These are phyloP conservation scores for Eristalinus aeneus DNA, from an alignment of 2,888 invertebrate genomes.

Conservation along the genomic window DNA sequence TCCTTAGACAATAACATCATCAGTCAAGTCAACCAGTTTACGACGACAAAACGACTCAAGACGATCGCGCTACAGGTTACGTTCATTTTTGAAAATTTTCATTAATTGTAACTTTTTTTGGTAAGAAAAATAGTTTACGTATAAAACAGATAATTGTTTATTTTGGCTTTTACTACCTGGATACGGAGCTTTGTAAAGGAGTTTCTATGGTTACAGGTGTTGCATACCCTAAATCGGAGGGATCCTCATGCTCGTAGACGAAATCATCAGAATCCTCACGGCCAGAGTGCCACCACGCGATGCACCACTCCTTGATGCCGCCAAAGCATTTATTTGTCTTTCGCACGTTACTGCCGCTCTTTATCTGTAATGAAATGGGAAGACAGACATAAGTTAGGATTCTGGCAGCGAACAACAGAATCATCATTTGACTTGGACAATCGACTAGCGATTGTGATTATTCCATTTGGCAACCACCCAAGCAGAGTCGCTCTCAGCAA, in stretches of 20 bases:
- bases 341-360: conserved; percentile 79
- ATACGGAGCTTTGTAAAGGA: conserved; percentile 92
- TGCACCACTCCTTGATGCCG: conserved; percentile 88
- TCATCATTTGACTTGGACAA: conserved; percentile 18
- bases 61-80: conserved; percentile 55
- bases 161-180: conserved; percentile 83
- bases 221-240: conserved; percentile 88
- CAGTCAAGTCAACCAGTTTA: conserved; percentile 30
- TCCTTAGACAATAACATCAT: conserved; percentile 19
- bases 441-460: conserved; percentile 50
- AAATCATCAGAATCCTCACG: conserved; percentile 90
- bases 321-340: conserved; percentile 79
- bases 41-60: conserved; percentile 49
- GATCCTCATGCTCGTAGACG: conserved; percentile 87
- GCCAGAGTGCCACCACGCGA: conserved; percentile 95
- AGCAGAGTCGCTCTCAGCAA: conserved; percentile 12
- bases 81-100: conserved; percentile 10
- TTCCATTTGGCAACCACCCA: conserved; percentile 56
- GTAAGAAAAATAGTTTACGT: conserved; percentile 18
- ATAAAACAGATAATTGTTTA: conserved; percentile 60
- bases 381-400: conserved; percentile 13
- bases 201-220: conserved; percentile 93
- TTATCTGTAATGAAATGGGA: conserved; percentile 74
- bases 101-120: conserved; percentile 3
- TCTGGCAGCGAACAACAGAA: not conserved